phyloP scores from a whole-genome alignment of 2,113 vertebrate species.

The Scalopus aquaticus region DNA sequence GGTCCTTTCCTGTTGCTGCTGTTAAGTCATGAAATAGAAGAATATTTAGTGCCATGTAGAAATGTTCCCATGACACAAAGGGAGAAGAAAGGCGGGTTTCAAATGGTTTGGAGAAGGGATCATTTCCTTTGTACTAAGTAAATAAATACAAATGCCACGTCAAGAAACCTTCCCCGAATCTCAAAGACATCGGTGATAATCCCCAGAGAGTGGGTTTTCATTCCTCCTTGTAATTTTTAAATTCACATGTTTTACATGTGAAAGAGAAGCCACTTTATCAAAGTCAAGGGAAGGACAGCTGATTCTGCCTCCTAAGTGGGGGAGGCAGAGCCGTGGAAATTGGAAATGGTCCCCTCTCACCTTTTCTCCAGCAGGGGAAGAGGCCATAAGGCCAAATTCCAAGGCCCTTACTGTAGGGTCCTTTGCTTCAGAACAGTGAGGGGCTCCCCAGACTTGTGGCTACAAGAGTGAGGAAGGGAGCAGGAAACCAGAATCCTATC shows the following conservation, averaged over 20 bases:
- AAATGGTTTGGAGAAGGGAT: not conserved
- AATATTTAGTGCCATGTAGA: not conserved
- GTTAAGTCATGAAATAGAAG: not conserved
- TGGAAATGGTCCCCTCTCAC: not conserved
- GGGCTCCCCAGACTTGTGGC: not conserved
- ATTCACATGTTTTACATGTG: not conserved
- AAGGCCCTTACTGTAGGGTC: not conserved
- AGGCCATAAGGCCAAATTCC: not conserved
- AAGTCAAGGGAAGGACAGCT: not conserved
- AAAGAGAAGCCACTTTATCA: not conserved
- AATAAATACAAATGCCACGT: not conserved
- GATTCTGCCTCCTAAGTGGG: not conserved
- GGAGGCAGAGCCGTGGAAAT: rapidly evolving
- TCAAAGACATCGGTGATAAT: not conserved
- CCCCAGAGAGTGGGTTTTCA: not conserved
- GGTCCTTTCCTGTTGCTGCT: not conserved
- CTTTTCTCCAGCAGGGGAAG: not conserved
- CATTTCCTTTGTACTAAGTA: not conserved
- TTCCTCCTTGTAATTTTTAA: not conserved
- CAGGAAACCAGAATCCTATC: not conserved
- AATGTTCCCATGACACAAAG: not conserved
- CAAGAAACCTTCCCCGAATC: not conserved
- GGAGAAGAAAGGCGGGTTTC: not conserved
- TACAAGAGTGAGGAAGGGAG: not conserved
- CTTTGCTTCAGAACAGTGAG: not conserved